A percentile compares a stretch with the other conserved stretches of the same genome.
Evolutionary conservation across 2,797 vertebrate species (phyloP).

Genomic region (Sebastes kiyomatsui): DNA sequence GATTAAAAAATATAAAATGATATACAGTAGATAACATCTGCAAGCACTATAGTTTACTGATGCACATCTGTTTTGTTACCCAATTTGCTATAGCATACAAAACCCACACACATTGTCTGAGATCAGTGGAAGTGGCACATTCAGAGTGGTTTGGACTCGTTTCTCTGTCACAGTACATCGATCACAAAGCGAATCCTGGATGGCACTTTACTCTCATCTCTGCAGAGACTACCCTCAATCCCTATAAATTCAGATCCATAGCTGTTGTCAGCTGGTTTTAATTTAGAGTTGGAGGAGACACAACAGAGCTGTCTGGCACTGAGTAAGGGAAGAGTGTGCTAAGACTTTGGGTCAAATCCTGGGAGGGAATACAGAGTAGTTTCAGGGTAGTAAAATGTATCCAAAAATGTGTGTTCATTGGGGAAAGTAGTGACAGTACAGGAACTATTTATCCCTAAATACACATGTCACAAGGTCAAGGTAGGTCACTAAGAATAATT

Average conservation of each 20-base stretch:
- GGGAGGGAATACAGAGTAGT: background rate
- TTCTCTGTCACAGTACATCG: constrained; percentile 29
- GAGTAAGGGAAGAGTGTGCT: constrained; percentile 4
- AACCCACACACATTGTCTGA: background rate
- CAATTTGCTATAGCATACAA: background rate
- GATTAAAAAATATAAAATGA: background rate
- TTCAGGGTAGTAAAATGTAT: background rate
- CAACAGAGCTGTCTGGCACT: constrained; percentile 39
- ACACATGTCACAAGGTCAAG: background rate
- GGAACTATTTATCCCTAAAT: background rate
- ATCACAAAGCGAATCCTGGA: constrained; percentile 40
- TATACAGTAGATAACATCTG: background rate
- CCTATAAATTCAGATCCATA: constrained; percentile 25
- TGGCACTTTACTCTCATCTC: constrained; percentile 23
- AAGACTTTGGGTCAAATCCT: constrained; percentile 17
- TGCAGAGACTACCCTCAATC: constrained; percentile 2
- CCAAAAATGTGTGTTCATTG: background rate
- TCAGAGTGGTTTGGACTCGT: constrained; percentile 1
- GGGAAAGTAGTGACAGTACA: background rate
- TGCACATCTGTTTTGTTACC: background rate
- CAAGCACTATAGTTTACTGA: background rate
- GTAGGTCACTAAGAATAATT: background rate
- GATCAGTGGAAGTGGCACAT: constrained; percentile 17
- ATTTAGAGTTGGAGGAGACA: constrained; percentile 54
- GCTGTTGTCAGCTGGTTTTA: constrained; percentile 42